Evolutionary conservation across 2,888 invertebrate species (phyloP).

Genomic region (Archaeoteleia sp.): DNA sequence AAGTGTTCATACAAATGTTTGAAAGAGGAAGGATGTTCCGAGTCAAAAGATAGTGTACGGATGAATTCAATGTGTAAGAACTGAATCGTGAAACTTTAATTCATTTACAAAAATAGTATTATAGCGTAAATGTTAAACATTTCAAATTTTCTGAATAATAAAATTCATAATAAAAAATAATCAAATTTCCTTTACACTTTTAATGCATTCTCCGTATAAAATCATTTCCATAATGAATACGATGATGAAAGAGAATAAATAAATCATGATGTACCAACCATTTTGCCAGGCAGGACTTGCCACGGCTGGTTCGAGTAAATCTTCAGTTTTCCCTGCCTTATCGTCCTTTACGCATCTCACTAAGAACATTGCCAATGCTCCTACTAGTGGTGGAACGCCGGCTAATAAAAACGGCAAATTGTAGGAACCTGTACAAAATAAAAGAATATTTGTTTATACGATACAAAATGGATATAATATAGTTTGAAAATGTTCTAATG

Average conservation of each 20-base stretch:
- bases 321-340: conserved; percentile 40
- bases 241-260: too few relatives aligned
- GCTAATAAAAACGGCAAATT: conserved; percentile 87
- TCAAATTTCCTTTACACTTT: too few relatives aligned
- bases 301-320: conserved; percentile 50
- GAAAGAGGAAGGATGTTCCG: too few relatives aligned
- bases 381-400: conserved; percentile 89
- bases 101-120: too few relatives aligned
- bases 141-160: too few relatives aligned
- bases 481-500: background rate
- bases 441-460: too few relatives aligned
- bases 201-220: background rate
- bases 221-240: background rate
- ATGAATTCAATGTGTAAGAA: too few relatives aligned
- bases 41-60: too few relatives aligned
- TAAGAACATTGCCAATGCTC: conserved; percentile 83
- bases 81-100: too few relatives aligned
- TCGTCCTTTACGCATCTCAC: conserved; percentile 78
- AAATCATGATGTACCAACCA: conserved; percentile 66
- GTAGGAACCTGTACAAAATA: conserved; percentile 84
- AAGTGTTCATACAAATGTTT: too few relatives aligned
- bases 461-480: background rate
- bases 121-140: too few relatives aligned
- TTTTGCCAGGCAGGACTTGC: conserved; percentile 65
- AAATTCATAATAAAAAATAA: too few relatives aligned